These are phyloP conservation scores for Sussaba pulchella DNA, from an alignment of 2,888 invertebrate genomes.

Conservation along the genomic window DNA sequence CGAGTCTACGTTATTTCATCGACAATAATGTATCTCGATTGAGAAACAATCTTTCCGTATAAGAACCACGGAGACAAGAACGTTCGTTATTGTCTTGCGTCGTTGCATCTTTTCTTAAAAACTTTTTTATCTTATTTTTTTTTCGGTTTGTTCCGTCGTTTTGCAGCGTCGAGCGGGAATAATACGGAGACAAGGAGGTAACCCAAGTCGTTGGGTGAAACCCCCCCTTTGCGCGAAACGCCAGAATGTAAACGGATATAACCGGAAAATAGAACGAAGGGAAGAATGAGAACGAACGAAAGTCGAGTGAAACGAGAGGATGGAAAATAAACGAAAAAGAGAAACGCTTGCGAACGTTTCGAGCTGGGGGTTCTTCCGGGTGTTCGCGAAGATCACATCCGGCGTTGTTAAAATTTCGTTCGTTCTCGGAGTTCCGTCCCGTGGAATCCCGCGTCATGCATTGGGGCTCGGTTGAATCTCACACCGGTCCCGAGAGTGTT, in stretches of 20 bases:
- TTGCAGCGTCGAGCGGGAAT: neutral
- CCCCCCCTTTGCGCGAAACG: constrained; percentile 36
- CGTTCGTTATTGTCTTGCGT: constrained; percentile 37
- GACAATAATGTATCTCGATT: constrained; percentile 46
- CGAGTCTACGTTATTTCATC: constrained; percentile 26
- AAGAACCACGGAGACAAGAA: neutral
- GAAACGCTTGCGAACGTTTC: too few species aligned
- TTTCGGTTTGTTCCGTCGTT: too few species aligned
- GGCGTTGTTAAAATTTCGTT: too few species aligned
- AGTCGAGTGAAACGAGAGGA: neutral
- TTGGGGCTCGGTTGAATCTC: too few species aligned
- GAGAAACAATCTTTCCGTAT: constrained; percentile 39
- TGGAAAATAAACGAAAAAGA: constrained; percentile 6
- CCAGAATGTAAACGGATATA: constrained; percentile 42
- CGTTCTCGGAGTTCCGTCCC: too few species aligned
- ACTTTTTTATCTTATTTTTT: constrained; percentile 15
- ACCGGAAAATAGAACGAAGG: neutral
- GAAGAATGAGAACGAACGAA: neutral
- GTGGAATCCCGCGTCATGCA: too few species aligned
- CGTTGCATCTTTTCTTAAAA: constrained; percentile 5
- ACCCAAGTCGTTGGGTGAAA: constrained; percentile 35
- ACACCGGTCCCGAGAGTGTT: constrained; percentile 20
- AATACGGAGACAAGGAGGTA: constrained; percentile 37
- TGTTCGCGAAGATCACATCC: too few species aligned
- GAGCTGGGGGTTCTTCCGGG: constrained; percentile 46